Base-by-base conservation (phyloP, 2,797 vertebrate genomes). In the Danio jaintianensis region DNA sequence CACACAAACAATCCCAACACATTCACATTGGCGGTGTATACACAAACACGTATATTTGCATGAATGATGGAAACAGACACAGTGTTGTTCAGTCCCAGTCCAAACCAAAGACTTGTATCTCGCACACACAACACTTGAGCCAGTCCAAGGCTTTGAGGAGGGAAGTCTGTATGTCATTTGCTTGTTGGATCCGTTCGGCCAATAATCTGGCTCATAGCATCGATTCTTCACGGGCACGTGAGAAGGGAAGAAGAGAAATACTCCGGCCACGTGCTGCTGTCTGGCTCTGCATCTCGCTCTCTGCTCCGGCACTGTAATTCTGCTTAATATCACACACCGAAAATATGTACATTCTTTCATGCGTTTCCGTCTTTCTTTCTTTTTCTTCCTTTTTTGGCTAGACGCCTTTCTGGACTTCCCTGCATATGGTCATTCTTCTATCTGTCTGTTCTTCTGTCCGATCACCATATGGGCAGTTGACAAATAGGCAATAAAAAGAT, bases 211-310 rank as follows among this genome's bases (percentile, higher is more conserved):
- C 47, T 84, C 20, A 50, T 43, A 74, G 66, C 47, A 75, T 38
- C 71, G 53, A 79, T 84, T 78, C 53, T 84, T 75, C 73, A 69
- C 58, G 40, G 52, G 73, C 85, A 82, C 48, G 63, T 84, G 77
- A 82, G 77, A 70, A 22, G 22, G 38, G 36, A 78, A 82, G 1
- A 20, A 67, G 77, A 86, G 40, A 67, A 74, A 66, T 59, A 61
- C 64, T 58, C 67, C 59, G 72, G 66, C 72, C 73, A 84, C 64
- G 62, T 82, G 76, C 63, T 38, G 45, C 73, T 67, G 53, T 20
- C 38, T 78, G 52, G 53, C 77, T 70, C 45, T 50, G 20, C 12
- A 8, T 63, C 47, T 69, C 55, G n/a, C 29, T 76, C 55, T 50
- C 43, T 42, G 59, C 42, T 71, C 15, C 55, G 45, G 15, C 73